phyloP scores from a whole-genome alignment of 1,140 invertebrate genomes.

The Euura lappo region DNA sequence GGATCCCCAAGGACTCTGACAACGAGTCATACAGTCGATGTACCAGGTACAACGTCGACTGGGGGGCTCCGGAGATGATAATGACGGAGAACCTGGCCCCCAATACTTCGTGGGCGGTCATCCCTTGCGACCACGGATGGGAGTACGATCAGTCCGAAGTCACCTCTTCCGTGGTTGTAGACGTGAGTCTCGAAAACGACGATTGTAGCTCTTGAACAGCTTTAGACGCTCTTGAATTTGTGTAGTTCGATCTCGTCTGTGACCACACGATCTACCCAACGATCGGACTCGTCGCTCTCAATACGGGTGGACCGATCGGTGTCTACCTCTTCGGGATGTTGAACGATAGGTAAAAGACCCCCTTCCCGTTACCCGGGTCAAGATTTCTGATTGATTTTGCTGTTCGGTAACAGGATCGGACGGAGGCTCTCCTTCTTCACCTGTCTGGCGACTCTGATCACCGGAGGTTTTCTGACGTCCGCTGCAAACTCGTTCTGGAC shows the following conservation, averaged over 20 bases:
- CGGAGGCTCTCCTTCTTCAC: constrained; percentile 82
- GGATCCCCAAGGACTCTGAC: constrained; percentile 65
- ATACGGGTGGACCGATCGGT: constrained; percentile 83
- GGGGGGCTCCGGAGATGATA: constrained; percentile 63
- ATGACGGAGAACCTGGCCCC: constrained; percentile 48
- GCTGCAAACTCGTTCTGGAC: constrained; percentile 78
- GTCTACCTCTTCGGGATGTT: constrained; percentile 84
- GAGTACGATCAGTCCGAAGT: constrained; percentile 76
- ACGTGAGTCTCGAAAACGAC: constrained; percentile 64
- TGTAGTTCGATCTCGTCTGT: constrained; percentile 87
- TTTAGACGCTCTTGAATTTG: constrained; percentile 30
- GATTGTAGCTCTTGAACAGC: background rate
- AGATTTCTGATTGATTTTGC: background rate
- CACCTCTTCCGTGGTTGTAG: constrained; percentile 79
- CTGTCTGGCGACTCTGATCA: constrained; percentile 77
- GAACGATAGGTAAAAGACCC: constrained; percentile 72
- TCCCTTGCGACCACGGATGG: constrained; percentile 79
- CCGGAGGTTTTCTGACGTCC: constrained; percentile 79
- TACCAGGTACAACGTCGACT: constrained; percentile 73
- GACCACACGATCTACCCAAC: constrained; percentile 84
- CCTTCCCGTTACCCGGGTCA: background rate
- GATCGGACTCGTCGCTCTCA: constrained; percentile 80
- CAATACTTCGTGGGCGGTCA: constrained; percentile 67
- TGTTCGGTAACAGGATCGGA: constrained; percentile 66
- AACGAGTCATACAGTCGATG: constrained; percentile 67